Base-by-base conservation (phyloP, 1,140 invertebrate species). In the Polypedilum pembai region DNA sequence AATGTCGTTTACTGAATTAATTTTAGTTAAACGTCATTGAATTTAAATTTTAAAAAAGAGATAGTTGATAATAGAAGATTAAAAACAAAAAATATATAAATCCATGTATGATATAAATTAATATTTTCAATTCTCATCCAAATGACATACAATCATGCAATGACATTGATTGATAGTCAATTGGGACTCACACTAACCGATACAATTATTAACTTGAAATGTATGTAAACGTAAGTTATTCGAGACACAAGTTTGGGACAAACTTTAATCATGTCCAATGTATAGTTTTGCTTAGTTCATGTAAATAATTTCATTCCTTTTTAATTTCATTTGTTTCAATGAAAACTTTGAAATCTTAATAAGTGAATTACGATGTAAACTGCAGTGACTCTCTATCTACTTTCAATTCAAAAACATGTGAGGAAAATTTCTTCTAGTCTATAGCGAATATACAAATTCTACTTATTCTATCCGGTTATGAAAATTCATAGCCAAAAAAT, bases 181-280 rank as follows among this genome's bases (percentile, higher is more conserved):
- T 69, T 69, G 65, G 65, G 65, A 69, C 65, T 69, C 65, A 69
- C 65, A 69, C 65, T 69, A 69, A 69, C 65, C 20, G 65, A 69
- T 69, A 69, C 65, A 69, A 69, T 69, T 69, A 69, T 69, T 20
- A 33, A 20, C 20, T 20, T n/a, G 65, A 4, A 69, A 20, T 8
- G 17, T n/a, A 12, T 56, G 45, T 56, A 56, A n/a, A n/a, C 12
- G n/a, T n/a, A 56, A 15, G 15, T 56, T 56, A 56, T 15, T n/a
- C 24, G 24, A 33, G 24, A 33, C 5, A 33, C 10, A 21, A 69
- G 65, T 69, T 69, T 69, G 15, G 65, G 65, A 69, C 65, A 69
- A 56, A 69, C 65, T 69, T 69, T 18, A 20, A 21, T 4, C 17
- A 69, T 69, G 65, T 69, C 65, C 65, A 69, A 20, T 69, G 65